Evolutionary conservation across 1,140 invertebrate genomes (phyloP).

Genomic region (Solen grandis): DNA sequence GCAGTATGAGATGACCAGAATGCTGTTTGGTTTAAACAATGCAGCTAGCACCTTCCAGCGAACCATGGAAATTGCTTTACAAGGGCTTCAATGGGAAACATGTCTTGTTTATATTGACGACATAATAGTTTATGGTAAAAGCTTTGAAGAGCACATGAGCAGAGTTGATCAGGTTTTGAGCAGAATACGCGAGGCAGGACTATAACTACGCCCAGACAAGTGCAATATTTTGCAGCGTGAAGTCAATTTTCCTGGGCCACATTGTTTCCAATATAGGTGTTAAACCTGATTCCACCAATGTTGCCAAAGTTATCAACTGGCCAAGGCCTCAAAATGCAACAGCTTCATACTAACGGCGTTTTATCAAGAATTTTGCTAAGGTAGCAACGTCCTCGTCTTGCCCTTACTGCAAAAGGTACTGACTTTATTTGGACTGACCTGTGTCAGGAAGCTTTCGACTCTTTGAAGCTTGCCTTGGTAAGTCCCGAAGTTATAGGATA

Average conservation of each 20-base stretch:
- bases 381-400: conserved; percentile 52
- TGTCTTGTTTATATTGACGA: conserved; percentile 60
- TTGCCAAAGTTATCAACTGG: conserved; percentile 38
- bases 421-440: conserved; percentile 45
- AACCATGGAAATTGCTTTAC: conserved; percentile 13
- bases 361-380: conserved; percentile 45
- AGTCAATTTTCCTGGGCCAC: conserved; percentile 59
- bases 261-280: conserved; percentile 44
- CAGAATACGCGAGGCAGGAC: conserved; percentile 21
- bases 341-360: conserved; percentile 53
- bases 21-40: too few relatives aligned
- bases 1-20: too few relatives aligned
- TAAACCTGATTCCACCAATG: conserved; percentile 36
- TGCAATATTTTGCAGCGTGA: conserved; percentile 57
- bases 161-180: conserved; percentile 42
- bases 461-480: conserved; percentile 44
- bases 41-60: conserved; percentile 38
- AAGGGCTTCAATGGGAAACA: conserved; percentile 23
- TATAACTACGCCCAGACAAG: conserved; percentile 62
- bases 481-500: conserved; percentile 50
- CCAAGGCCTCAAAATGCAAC: conserved; percentile 46
- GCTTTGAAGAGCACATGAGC: conserved; percentile 37
- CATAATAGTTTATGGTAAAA: conserved; percentile 56
- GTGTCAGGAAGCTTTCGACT: conserved; percentile 56
- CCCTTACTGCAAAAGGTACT: conserved; percentile 38